Conservation (phyloP, 2,797 vertebrate genomes). For the Adelosebastes latens region DNA sequence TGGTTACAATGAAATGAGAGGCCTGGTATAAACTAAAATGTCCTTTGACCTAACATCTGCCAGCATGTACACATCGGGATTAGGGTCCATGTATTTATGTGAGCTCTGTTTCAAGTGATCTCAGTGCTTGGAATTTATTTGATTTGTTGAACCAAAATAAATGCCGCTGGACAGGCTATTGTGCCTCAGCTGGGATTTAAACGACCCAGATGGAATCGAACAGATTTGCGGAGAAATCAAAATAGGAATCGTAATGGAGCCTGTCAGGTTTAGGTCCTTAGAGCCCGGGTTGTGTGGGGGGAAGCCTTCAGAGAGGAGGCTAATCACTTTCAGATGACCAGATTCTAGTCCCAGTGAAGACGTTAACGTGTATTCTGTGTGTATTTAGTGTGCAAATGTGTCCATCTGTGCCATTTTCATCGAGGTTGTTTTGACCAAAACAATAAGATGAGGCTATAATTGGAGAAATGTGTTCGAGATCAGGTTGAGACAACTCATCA, state of each 20-base stretch:
- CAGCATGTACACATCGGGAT: slow-evolving; percentile 52
- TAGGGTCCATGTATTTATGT: slow-evolving; percentile 54
- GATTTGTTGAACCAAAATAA: slow-evolving; percentile 76
- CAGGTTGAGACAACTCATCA: background rate
- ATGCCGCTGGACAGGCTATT: slow-evolving; percentile 58
- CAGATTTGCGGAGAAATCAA: slow-evolving; percentile 81
- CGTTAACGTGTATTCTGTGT: slow-evolving; percentile 24
- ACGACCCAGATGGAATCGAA: slow-evolving; percentile 79
- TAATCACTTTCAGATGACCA: slow-evolving; percentile 87
- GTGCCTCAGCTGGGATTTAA: slow-evolving; percentile 74
- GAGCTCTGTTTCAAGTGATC: slow-evolving; percentile 69
- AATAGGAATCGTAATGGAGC: slow-evolving; percentile 84
- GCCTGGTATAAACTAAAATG: slow-evolving; percentile 35
- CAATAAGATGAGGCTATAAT: slow-evolving; percentile 55
- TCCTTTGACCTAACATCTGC: slow-evolving; percentile 56
- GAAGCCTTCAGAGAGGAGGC: slow-evolving; percentile 75
- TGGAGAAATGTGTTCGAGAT: slow-evolving; percentile 62
- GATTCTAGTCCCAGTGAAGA: slow-evolving; percentile 67
- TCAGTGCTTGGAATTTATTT: slow-evolving; percentile 72
- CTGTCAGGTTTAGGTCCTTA: slow-evolving; percentile 82
- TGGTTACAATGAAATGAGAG: slow-evolving; percentile 23
- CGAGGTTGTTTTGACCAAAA: slow-evolving; percentile 53
- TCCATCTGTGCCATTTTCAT: slow-evolving; percentile 31
- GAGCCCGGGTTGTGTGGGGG: slow-evolving; percentile 66
- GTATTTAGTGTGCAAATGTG: slow-evolving; percentile 11